Evolutionary conservation across 2,888 invertebrate species (phyloP), one percentile per base, ranked within the genome.

Genomic region (Parelbella ahira): DNA sequence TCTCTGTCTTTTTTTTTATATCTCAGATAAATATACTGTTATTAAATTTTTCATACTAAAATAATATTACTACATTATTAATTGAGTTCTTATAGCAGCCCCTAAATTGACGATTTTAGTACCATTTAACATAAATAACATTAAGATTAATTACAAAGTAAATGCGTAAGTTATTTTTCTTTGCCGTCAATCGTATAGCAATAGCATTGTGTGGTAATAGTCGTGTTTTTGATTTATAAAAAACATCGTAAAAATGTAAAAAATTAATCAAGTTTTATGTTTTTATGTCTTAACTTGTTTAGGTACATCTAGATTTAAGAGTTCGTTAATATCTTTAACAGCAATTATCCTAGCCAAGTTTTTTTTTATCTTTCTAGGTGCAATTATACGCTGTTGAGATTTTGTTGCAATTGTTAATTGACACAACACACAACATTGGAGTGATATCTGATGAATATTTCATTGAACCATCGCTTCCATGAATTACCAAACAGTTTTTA

Each of bases 61-160:
- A 76, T 73, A 69, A 63, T 54, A 55, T 57, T 56, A 58, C 61
- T 74, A 69, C 59, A 56, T 50, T 78, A 72, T 60, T 80, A 83
- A 82, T 83, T 81, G 79, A 77, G 56, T 74, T 65, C 55, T 73
- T 69, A 69, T 60, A 79, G 69, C 81, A 78, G 68, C 80, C 76
- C 57, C 65, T 63, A 63, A 84, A 84, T 84, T 84, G 84, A 83
- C 84, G 75, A 64, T 23, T 42, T 43, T 36, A 36, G 34, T 34
- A 24, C 21, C 25, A 36, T 32, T 43, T 24, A 28, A 42, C 41
- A 23, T 21, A 41, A 20, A 24, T 36, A 18, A 27, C 27, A 41
- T 28, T 37, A 33, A 20, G 6, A 20, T 2, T 2, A 4, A 36
- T 6, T 41, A 28, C 5, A 7, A 34, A 21, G 33, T 34, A 34